Base-by-base conservation (phyloP, 2,113 vertebrate genomes). In the Apodemus sylvaticus region DNA sequence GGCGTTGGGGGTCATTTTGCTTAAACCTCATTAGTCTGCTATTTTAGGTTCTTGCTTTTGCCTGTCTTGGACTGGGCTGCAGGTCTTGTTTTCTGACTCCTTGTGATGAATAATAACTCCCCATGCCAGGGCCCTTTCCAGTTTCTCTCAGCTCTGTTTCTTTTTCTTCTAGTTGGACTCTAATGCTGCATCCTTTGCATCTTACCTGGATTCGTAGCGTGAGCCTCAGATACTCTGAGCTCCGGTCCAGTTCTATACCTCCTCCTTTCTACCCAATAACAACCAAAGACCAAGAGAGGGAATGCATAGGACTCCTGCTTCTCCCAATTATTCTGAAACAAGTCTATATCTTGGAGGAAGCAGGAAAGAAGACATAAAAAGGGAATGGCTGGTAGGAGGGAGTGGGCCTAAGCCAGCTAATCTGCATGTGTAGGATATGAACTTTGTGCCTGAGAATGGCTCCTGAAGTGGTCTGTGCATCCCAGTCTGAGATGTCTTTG, bases 101-200 rank as follows among this genome's bases (percentile, higher is more conserved):
- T 62, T 48, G 12, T 64, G 20, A 93, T 79, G 94, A 87, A 79
- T 85, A 93, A 87, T 55, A 93, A 89, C 87, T 96, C 73, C 60
- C 92, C 53, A 68, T 58, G 68, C 71, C 87, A 90, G 42, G 89
- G 77, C 42, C 71, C 92, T 93, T 91, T 55, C 76, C 73, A 79
- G 22, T 78, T 81, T 85, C 64, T 94, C 45, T 22, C 42, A 58
- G 82, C 58, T 88, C 70, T 45, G 70, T 91, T n/a, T 89, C 73
- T 77, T 76, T 83, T 78, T 48, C 60, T 87, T 42, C 10, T 42
- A 68, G 89, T 64, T 73, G 73, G 51, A 73, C 70, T 62, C 24
- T 42, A 51, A 39, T 20, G 73, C 66, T 53, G 82, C 20, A 48
- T 58, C 60, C 70, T 93, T 42, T 26, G 42, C 36, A 34, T 42